Conservation (phyloP, 2,888 invertebrate species). For the Tenthredo distinguenda region DNA sequence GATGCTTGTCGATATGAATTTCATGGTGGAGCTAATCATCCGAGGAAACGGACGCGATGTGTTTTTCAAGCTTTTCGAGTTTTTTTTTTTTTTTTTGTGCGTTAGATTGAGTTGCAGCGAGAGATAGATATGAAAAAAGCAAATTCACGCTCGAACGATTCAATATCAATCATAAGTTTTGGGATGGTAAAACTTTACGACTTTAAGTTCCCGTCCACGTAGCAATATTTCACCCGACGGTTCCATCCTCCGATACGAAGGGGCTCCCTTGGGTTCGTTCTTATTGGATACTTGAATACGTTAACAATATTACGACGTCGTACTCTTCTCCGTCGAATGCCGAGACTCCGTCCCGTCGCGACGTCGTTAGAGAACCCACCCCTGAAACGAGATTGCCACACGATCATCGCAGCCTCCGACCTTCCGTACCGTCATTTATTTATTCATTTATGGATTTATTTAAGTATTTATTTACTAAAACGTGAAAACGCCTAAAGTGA, state of each 20-base stretch:
- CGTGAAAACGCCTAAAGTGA: not conserved
- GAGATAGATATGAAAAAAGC: not conserved
- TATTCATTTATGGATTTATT: constrained; percentile 3
- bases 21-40: not conserved
- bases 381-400: not conserved
- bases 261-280: constrained; percentile 37
- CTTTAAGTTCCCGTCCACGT: constrained; percentile 37
- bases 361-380: not conserved
- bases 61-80: not conserved
- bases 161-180: constrained; percentile 48
- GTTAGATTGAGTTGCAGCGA: constrained; percentile 10
- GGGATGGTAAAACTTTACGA: constrained; percentile 43
- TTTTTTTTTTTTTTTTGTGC: not conserved
- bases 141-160: constrained; percentile 41
- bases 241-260: not conserved
- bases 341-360: not conserved
- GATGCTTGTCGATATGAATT: not conserved
- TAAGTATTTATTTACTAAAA: not conserved
- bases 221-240: constrained; percentile 31
- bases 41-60: not conserved
- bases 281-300: constrained; percentile 48
- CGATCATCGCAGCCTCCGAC: not conserved
- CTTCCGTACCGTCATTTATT: not conserved
- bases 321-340: not conserved
- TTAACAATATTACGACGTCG: constrained; percentile 39